phyloP scores from a whole-genome alignment of 2,113 vertebrate genomes.

The Rhinoptilus africanus region DNA sequence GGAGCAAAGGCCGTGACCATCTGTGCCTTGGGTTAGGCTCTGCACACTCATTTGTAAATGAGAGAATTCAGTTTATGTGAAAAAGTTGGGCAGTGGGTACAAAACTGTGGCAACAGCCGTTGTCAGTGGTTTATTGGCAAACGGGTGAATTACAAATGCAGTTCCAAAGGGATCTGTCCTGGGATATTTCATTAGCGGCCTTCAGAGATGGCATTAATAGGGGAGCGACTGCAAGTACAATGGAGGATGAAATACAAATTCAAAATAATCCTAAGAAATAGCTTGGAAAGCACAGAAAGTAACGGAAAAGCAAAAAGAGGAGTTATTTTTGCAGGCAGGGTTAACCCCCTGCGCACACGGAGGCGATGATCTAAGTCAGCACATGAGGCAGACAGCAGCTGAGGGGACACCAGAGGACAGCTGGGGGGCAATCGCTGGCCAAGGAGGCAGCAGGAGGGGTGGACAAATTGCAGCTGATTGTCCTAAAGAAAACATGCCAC shows the following conservation, averaged over 20 bases:
- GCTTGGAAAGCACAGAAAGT: not conserved
- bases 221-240: not conserved
- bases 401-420: not conserved
- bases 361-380: too few species aligned
- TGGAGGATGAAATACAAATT: not conserved
- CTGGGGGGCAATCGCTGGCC: not conserved
- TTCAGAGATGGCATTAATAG: not conserved
- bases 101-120: not conserved
- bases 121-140: not conserved
- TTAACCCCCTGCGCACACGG: too few species aligned
- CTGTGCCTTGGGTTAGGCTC: not conserved
- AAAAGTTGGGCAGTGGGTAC: not conserved
- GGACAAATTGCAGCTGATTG: not conserved
- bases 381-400: not conserved
- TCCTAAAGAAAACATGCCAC: not conserved
- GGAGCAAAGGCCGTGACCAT: accelerated
- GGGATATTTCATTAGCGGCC: not conserved
- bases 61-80: not conserved
- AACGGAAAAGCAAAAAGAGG: not conserved
- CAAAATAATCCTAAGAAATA: not conserved
- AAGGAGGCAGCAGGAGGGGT: not conserved
- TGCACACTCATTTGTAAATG: accelerated
- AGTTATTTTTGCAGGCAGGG: not conserved
- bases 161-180: not conserved
- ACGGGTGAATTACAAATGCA: not conserved